A percentile compares a stretch with the other conserved stretches of the same genome.
phyloP scores from a whole-genome alignment of 2,888 invertebrate genomes.

The Drosophila silvestris region DNA sequence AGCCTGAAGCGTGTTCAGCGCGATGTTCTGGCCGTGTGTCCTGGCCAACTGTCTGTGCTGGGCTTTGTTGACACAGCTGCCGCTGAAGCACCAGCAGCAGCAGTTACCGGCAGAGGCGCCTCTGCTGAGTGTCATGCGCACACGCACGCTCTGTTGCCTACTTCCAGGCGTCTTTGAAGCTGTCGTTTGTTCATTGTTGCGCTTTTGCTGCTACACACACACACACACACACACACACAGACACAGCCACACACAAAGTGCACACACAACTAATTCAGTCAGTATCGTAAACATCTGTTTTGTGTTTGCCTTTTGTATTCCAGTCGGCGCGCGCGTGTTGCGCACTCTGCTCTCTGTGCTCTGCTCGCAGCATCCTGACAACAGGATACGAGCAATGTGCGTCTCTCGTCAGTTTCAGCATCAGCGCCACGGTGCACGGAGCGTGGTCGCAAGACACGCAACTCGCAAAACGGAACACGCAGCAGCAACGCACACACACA shows the following conservation, averaged over 20 bases:
- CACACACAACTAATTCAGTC: slow-evolving; percentile 9
- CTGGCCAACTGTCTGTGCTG: slow-evolving; percentile 55
- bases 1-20: slow-evolving; percentile 13
- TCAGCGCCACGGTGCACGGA: slow-evolving; percentile 74
- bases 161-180: slow-evolving; percentile 69
- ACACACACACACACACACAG: background rate
- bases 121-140: slow-evolving; percentile 59
- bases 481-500: slow-evolving; percentile 51
- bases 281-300: slow-evolving; percentile 71
- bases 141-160: slow-evolving; percentile 67
- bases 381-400: slow-evolving; percentile 23
- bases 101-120: slow-evolving; percentile 17
- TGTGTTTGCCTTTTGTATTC: slow-evolving; percentile 72
- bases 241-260: background rate
- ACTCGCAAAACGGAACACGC: slow-evolving; percentile 36
- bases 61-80: slow-evolving; percentile 53
- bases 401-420: slow-evolving; percentile 70
- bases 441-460: slow-evolving; percentile 41
- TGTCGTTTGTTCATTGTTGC: slow-evolving; percentile 64
- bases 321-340: slow-evolving; percentile 41
- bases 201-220: slow-evolving; percentile 62
- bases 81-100: slow-evolving; percentile 1
- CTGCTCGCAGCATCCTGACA: slow-evolving; percentile 45
- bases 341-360: background rate
- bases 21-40: slow-evolving; percentile 33